Base-by-base conservation (phyloP, 2,797 vertebrate genomes). In the Decapterus maruadsi region DNA sequence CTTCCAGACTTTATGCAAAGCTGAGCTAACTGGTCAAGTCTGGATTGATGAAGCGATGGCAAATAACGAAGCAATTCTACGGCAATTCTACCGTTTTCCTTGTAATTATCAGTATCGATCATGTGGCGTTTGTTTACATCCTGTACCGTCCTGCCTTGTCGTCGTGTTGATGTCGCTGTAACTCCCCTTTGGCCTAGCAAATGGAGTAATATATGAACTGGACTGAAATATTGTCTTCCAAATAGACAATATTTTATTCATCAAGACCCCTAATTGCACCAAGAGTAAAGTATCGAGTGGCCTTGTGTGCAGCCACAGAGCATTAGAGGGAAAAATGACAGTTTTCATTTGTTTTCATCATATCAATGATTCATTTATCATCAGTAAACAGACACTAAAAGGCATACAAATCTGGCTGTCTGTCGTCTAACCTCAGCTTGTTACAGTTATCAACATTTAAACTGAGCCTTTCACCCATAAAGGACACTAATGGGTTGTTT, bases 381-480 rank as follows among this genome's bases (percentile, higher is more conserved):
- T 34, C 13, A 45, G 42, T 16, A 50, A 57, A 40, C 38, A 63
- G 14, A 42, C 14, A 36, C 51, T n/a, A 2, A 7, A 65, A 50
- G 56, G 6, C 19, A 56, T 46, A 43, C 9, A 69, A 3, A 16
- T 4, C n/a, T n/a, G 40, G 22, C 42, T 22, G 20, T 53, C 43
- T 53, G 5, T 2, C 4, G 31, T 34, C 31, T 7, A 34, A 7
- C 31, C 31, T 34, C 31, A 36, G 34, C 9, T 26, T 45, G 20
- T 72, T 46, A n/a, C n/a, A 63, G 40, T 46, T n/a, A 17, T 46
- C 16, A n/a, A 34, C 19, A 43, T 54, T 56, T 45, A 14, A 36
- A 42, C 20, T 2, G 11, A 29, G 16, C 3, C 12, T 57, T 50
- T 17, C 54, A 48, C 10, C 4, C 14, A 10, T 31, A 48, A 4